Evolutionary conservation across 2,888 invertebrate species (phyloP), one percentile per base, ranked within the genome.

Genomic region (Listrodromus nycthemerus): DNA sequence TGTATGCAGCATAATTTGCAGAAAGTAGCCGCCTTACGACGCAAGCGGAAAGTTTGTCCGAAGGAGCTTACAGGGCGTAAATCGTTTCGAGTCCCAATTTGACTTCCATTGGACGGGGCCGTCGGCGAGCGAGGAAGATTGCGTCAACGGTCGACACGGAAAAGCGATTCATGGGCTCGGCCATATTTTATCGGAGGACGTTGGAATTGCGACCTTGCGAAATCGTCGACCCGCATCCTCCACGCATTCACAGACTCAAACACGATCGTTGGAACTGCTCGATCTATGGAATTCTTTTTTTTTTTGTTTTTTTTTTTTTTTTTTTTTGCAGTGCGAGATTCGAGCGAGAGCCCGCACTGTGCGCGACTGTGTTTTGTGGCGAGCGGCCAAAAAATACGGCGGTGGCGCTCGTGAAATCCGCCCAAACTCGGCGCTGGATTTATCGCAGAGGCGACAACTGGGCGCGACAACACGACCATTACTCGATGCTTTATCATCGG

Each of bases 381-480:
- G 19, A 74, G 61, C 41, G 37, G 75, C 69, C 80, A 75, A 80
- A 80, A 75, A 80, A 19, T 50, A 50, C 69, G 69, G 61, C n/a
- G 33, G n/a, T 50, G 61, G 37, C 6, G 65, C 21, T 16, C 13
- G 24, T 45, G 24, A 65, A 81, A 76, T 81, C 30, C 65, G 21
- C 50, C 63, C 71, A 76, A 75, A 75, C 45, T 48, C 48, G 48
- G 27, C 45, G 21, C 45, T 48, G 45, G 50, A 74, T 80, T 80
- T 80, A 74, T 74, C 45, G 74, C 52, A 66, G 58, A 33, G 61
- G 45, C 30, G 58, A 63, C 55, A 13, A 24, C 19, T 71, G 58
- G 58, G 58, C 30, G 58, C 58, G 58, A 58, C 58, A 58, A 58
- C 58, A 58, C 58, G 58, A 30, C 30, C 58, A 58, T 58, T 58